Percentiles rank a stretch among this genome's conserved stretches.
Conservation (phyloP, 2,113 vertebrate genomes). For the Melanostigma gelatinosum region DNA sequence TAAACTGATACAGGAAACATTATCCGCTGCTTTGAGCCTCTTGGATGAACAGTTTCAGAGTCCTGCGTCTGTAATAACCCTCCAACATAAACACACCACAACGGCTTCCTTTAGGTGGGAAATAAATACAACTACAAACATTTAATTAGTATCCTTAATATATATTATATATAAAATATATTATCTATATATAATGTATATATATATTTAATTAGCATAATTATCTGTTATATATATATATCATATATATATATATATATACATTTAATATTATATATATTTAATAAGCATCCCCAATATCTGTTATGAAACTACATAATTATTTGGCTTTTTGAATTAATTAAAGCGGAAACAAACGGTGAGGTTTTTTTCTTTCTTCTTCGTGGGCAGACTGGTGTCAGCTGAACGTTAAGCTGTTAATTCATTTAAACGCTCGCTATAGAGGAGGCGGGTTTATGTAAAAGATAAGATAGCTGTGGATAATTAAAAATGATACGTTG, state of each 20-base stretch:
- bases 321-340: neutral
- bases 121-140: neutral
- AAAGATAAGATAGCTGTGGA: neutral
- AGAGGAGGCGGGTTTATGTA: too few species aligned
- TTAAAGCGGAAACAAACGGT: neutral
- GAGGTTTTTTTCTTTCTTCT: slow-evolving; percentile 17
- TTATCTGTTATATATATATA: too few species aligned
- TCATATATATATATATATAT: too few species aligned
- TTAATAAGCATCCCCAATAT: too few species aligned
- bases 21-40: slow-evolving; percentile 47
- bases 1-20: slow-evolving; percentile 60
- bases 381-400: slow-evolving; percentile 44
- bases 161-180: too few species aligned
- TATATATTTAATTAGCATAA: too few species aligned
- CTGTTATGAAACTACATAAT: neutral
- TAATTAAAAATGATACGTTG: neutral
- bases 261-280: too few species aligned
- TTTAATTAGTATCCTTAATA: too few species aligned
- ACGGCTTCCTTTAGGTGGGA: neutral
- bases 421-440: neutral
- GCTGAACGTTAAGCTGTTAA: neutral
- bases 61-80: neutral
- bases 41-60: slow-evolving; percentile 4
- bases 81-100: slow-evolving; percentile 1
- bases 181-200: too few species aligned